phyloP scores from a whole-genome alignment of 2,797 vertebrate species.

The Notolepis coatsorum region DNA sequence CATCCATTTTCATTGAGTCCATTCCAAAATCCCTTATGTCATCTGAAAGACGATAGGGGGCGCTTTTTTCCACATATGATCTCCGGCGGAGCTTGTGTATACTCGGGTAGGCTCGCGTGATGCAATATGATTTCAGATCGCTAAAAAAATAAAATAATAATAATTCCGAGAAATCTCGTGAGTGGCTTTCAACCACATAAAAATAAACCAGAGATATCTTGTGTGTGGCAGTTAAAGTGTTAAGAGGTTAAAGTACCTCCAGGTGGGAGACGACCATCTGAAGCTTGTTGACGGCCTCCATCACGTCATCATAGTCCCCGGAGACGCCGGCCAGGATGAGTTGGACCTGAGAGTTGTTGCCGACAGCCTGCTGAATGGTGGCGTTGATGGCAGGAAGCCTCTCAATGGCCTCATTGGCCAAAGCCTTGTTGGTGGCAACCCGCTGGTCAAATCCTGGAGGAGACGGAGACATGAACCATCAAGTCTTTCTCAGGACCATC shows the following conservation, averaged over 20 bases:
- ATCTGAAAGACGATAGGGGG: too few species aligned
- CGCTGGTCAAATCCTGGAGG: constrained; percentile 87
- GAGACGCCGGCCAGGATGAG: constrained; percentile 67
- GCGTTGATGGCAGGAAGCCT: constrained; percentile 83
- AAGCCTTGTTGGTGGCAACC: constrained; percentile 74
- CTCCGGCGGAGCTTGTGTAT: too few species aligned
- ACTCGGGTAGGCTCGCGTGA: too few species aligned
- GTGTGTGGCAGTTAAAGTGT: background rate
- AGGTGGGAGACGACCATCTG: constrained; percentile 40
- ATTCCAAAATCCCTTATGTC: too few species aligned
- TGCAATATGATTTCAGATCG: too few species aligned
- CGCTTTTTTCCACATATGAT: too few species aligned
- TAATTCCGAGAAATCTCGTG: too few species aligned
- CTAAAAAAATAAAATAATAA: too few species aligned
- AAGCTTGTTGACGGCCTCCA: constrained; percentile 38
- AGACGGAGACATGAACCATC: background rate
- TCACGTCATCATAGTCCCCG: constrained; percentile 21
- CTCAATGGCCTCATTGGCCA: constrained; percentile 84
- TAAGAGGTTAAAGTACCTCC: constrained; percentile 60
- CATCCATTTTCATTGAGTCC: too few species aligned
- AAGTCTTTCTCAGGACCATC: too few species aligned
- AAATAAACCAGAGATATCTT: background rate
- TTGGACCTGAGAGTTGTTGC: constrained; percentile 74
- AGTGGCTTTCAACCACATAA: too few species aligned
- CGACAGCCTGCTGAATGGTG: constrained; percentile 79